Conservation (phyloP, 2,797 vertebrate genomes). For the Rhinoraja longicauda region DNA sequence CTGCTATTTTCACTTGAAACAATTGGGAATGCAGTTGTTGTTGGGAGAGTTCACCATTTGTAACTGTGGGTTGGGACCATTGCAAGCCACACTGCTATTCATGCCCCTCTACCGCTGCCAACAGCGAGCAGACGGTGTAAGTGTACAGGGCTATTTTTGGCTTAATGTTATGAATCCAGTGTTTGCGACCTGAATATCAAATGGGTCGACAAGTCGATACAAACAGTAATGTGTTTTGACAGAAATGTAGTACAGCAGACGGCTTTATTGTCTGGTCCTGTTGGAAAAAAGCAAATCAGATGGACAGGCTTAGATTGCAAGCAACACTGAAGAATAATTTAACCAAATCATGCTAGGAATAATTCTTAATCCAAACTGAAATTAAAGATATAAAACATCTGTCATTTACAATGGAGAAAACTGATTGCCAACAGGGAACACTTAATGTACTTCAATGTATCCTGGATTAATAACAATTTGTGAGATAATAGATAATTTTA, state of each 20-base stretch:
- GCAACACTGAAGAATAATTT: not conserved
- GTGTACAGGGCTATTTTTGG: slow-evolving; percentile 1
- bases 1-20: not conserved
- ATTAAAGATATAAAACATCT: not conserved
- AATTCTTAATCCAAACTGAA: not conserved
- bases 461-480: not conserved
- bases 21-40: not conserved
- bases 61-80: not conserved
- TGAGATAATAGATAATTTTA: not conserved
- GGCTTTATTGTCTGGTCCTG: not conserved
- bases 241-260: slow-evolving; percentile 15
- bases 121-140: slow-evolving; percentile 9
- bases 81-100: not conserved
- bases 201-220: slow-evolving; percentile 1
- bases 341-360: not conserved
- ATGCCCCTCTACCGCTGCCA: not conserved
- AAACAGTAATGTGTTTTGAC: slow-evolving; percentile 37
- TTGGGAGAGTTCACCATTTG: not conserved
- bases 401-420: not conserved
- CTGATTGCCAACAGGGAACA: no score
- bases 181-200: slow-evolving; percentile 27
- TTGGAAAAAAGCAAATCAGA: slow-evolving; percentile 4
- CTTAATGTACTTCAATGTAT: not conserved
- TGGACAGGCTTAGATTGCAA: not conserved
- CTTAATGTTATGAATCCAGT: slow-evolving; percentile 1